Evolutionary conservation across 2,888 invertebrate species (phyloP).

Genomic region (Parthenolecanium corni): DNA sequence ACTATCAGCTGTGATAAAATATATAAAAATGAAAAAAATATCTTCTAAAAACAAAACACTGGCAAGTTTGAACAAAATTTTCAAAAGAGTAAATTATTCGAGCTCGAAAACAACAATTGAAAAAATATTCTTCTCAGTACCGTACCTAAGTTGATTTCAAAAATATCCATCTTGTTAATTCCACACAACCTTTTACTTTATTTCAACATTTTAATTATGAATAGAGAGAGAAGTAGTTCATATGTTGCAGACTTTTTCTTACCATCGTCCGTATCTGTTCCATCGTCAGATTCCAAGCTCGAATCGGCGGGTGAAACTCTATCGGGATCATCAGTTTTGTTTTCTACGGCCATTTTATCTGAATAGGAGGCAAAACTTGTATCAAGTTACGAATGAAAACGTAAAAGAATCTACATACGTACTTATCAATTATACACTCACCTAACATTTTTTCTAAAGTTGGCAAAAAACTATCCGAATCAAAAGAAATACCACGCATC

Average conservation of each 20-base stretch:
- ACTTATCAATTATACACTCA: neutral
- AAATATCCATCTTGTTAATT: too few relatives aligned
- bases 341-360: neutral
- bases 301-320: neutral
- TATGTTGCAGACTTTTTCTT: neutral
- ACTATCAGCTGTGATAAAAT: neutral
- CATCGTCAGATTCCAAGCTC: too few relatives aligned
- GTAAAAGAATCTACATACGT: too few relatives aligned
- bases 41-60: neutral
- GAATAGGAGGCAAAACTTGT: neutral
- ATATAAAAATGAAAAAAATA: too few relatives aligned
- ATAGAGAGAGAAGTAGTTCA: too few relatives aligned
- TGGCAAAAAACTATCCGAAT: conserved; percentile 2
- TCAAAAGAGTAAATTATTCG: too few relatives aligned
- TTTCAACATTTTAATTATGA: neutral
- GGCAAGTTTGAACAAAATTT: neutral
- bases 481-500: neutral
- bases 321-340: neutral
- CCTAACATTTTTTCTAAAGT: conserved; percentile 12
- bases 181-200: neutral
- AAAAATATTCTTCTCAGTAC: neutral
- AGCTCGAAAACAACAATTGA: neutral
- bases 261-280: neutral
- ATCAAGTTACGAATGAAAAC: neutral
- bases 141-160: too few relatives aligned